Evolutionary conservation across 2,888 invertebrate genomes (phyloP), one percentile per base, ranked within the genome.

Genomic region (Colostygia pectinataria): DNA sequence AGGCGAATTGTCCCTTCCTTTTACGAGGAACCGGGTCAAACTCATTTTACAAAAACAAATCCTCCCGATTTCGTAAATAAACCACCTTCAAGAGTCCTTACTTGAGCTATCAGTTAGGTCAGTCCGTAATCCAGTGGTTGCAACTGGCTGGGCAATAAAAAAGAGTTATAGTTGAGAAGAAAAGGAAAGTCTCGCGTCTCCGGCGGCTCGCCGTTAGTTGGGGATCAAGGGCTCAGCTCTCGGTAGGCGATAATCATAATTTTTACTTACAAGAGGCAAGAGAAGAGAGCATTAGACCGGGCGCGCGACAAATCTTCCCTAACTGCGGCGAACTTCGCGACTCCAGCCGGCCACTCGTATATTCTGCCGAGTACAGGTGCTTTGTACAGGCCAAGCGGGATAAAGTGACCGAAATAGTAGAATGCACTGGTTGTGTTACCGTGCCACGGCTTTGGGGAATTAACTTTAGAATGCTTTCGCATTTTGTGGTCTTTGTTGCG

Each of bases 121-220:
- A 67, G 65, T 52, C 65, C 20, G 75, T 89, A 89, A 90, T 89
- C 89, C 88, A 90, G 81, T 85, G 78, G 77, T 76, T 54, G 60
- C 60, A 57, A 50, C 74, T 69, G 57, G 72, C 71, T 66, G 63
- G 72, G 88, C 87, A 90, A 91, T 91, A 91, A 91, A 91, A 90
- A 90, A 90, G 91, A 91, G 90, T 91, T 91, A 91, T 90, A 87
- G 90, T 86, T 80, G 63, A 74, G 79, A 83, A 84, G 88, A 88
- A 88, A 88, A 88, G 83, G 86, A 87, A 88, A 88, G 88, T 88
- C 83, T 67, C 73, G 69, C 70, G 80, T 80, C 82, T 77, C 73
- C 61, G 71, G 67, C 67, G 63, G 66, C 69, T 55, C 57, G 77
- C 85, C 87, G 87, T 86, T 88, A 88, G 87, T 86, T 82, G 76